Conservation (phyloP, 1,140 invertebrate genomes). For the Bombus pascuorum region DNA sequence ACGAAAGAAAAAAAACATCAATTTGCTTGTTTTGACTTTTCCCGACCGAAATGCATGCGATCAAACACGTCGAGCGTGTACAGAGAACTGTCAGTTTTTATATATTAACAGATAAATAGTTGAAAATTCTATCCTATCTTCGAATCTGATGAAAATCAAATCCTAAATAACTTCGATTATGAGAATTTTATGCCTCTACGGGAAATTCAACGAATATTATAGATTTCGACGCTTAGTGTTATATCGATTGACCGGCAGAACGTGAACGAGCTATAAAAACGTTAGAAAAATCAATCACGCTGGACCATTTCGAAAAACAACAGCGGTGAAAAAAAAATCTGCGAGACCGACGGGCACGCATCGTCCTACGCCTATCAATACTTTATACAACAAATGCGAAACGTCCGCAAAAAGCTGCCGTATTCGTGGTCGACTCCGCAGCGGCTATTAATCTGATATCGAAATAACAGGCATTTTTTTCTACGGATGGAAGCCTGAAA, state of each 20-base stretch:
- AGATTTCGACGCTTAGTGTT: conserved; percentile 22
- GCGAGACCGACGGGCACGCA: conserved; percentile 46
- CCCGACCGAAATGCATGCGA: not conserved
- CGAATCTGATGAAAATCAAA: conserved; percentile 11
- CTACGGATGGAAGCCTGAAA: conserved; percentile 41
- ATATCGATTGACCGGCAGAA: conserved; percentile 14
- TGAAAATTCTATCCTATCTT: conserved; percentile 1
- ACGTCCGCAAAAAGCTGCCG: conserved; percentile 77
- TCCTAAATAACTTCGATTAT: conserved; percentile 26
- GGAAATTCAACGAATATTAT: conserved; percentile 54
- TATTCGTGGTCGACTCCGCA: conserved; percentile 77
- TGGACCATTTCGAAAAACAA: conserved; percentile 56
- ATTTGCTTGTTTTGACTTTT: conserved; percentile 21
- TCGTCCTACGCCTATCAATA: conserved; percentile 74
- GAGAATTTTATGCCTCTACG: conserved; percentile 12
- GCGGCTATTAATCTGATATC: conserved; percentile 79
- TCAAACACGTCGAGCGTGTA: not conserved
- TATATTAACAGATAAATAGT: conserved; percentile 3
- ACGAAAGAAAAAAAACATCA: not conserved
- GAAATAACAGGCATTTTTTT: conserved; percentile 75
- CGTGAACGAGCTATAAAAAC: conserved; percentile 54
- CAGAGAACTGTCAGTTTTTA: not conserved
- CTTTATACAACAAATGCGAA: conserved; percentile 80
- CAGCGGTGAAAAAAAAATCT: conserved; percentile 1
- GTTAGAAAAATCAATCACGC: conserved; percentile 67